A percentile compares a stretch with the other conserved stretches of the same genome.
Conservation (phyloP, 2,113 vertebrate species). For the Merops nubicus region DNA sequence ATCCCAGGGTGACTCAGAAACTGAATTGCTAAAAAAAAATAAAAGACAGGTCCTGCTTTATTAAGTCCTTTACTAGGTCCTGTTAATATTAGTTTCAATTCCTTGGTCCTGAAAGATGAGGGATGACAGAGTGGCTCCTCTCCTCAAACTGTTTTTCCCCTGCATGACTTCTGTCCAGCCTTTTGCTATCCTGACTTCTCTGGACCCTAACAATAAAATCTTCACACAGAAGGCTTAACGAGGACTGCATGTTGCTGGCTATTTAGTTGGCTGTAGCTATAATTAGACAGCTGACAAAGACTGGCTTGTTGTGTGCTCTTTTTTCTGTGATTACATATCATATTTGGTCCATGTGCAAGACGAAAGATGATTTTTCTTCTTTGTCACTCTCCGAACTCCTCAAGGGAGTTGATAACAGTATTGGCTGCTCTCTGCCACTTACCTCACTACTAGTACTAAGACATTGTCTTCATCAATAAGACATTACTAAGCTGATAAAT, state of each 20-base stretch:
- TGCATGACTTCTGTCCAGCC: not conserved
- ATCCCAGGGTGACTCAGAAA: not conserved
- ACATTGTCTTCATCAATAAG: not conserved
- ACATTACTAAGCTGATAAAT: constrained; percentile 5
- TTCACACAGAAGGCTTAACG: not conserved
- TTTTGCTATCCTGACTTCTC: not conserved
- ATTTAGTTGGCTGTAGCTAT: constrained; percentile 22
- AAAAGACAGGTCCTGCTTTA: not conserved
- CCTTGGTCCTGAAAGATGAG: not conserved
- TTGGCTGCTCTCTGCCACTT: constrained; percentile 54
- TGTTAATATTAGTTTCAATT: not conserved
- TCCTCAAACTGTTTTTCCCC: not conserved
- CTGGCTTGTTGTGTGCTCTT: not conserved
- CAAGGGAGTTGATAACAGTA: constrained; percentile 42
- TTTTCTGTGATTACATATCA: constrained; percentile 27
- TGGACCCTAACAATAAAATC: not conserved
- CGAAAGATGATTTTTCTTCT: constrained; percentile 45
- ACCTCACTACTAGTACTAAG: constrained; percentile 41
- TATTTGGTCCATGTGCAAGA: constrained; percentile 17
- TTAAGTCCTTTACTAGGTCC: no score
- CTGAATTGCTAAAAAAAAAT: not conserved
- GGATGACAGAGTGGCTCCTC: not conserved
- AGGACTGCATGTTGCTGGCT: constrained; percentile 20
- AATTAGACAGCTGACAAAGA: constrained; percentile 56
- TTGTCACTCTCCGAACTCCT: constrained; percentile 26